Evolutionary conservation across 2,888 invertebrate species (phyloP), one percentile per base, ranked within the genome.

Genomic region (Philereme vetulata): DNA sequence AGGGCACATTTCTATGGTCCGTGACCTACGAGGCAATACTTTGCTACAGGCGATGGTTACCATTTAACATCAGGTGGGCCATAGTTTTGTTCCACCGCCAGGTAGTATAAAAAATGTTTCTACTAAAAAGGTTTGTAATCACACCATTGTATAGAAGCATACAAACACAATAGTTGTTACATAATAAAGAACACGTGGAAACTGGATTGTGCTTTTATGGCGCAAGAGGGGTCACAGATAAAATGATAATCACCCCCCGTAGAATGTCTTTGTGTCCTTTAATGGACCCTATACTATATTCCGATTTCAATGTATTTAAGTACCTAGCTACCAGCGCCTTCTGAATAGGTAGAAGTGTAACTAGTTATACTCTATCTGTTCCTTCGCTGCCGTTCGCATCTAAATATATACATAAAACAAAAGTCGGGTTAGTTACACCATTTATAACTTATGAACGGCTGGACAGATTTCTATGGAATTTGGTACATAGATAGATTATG

Each of bases 171-270:
- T 32, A 45, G 5, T 5, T 38, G 36, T 32, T 32, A 7, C 21
- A 4, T 45, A 45, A 53, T 35, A 45, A 38, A 45, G 45, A 38
- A n/a, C 38, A 45, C 52, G 45, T 52, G 52, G 52, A 45, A 36
- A n/a, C 38, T 21, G 0, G 10, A 44, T 21, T 5, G n/a, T 4
- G 44, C 21, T n/a, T 21, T 44, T 44, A 10, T 44, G 5, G 4
- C 7, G 8, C 6, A 11, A 11, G 11, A 5, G 5, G 11, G 44
- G 44, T 4, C 21, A 21, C 7, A 7, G 7, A 44, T 44, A 6
- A 44, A 21, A 21, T 44, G 5, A 44, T 44, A 21, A 44, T 44
- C 7, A 44, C 21, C 11, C 21, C 44, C 44, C 7, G 6, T 11
- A 10, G 5, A 5, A 9, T 7, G n/a, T 8, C 11, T 34, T 38